Conservation (phyloP, 2,888 invertebrate species). For the Flexamia atlantica region DNA sequence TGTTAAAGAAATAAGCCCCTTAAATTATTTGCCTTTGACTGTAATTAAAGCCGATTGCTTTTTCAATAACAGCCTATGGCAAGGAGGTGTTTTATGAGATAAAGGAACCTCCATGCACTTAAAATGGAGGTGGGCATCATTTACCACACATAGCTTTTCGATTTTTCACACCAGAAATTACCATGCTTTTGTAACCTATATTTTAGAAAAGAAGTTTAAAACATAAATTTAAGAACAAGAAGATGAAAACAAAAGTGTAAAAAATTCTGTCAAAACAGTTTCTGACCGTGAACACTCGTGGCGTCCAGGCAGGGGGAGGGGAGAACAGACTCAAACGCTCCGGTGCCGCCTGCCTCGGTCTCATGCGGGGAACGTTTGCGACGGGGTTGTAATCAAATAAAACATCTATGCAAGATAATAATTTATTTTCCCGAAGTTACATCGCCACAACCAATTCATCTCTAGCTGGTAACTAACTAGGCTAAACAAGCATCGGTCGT, state of each 20-base stretch:
- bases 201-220: too few species aligned
- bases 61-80: too few species aligned
- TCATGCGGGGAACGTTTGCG: background rate
- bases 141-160: too few species aligned
- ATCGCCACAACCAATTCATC: conserved; percentile 38
- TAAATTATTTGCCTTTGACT: too few species aligned
- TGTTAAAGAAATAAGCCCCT: too few species aligned
- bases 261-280: conserved; percentile 37
- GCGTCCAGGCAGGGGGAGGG: conserved; percentile 2
- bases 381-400: conserved; percentile 18
- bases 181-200: too few species aligned
- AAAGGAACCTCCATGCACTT: too few species aligned
- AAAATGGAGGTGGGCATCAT: too few species aligned
- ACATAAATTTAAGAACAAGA: too few species aligned
- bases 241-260: background rate
- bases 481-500: background rate
- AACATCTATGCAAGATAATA: conserved; percentile 36
- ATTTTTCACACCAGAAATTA: too few species aligned
- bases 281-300: background rate
- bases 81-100: too few species aligned
- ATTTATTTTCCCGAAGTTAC: conserved; percentile 50
- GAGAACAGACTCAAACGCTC: background rate
- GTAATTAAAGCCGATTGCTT: too few species aligned
- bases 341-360: background rate
- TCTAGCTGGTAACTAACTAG: conserved; percentile 17